Percentiles rank a stretch among this genome's conserved stretches.
Conservation (phyloP, 2,888 invertebrate genomes). For the Torymus aiolomorphi region DNA sequence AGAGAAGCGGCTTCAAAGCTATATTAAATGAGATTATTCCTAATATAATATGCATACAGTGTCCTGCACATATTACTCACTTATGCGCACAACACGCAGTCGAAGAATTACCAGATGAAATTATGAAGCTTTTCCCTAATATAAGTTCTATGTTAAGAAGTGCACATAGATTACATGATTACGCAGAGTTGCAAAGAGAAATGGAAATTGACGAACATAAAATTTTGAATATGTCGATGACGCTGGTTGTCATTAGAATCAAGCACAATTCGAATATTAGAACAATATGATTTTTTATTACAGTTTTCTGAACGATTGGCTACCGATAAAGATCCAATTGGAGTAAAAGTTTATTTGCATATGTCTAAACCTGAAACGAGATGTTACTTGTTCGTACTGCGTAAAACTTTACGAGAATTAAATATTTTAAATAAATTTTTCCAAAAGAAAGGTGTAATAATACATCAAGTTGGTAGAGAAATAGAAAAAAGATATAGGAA, state of each 20-base stretch:
- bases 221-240: background rate
- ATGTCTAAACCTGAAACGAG: background rate
- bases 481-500: background rate
- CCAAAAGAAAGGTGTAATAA: background rate
- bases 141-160: background rate
- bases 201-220: background rate
- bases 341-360: background rate
- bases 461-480: background rate
- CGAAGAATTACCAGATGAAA: background rate
- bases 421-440: background rate
- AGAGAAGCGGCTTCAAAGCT: background rate
- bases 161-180: background rate
- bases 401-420: background rate
- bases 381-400: background rate
- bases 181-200: background rate
- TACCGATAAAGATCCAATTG: background rate
- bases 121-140: background rate
- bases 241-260: background rate
- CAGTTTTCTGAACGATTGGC: background rate
- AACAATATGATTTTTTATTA: background rate
- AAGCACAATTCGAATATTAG: background rate
- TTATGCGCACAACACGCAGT: background rate
- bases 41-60: background rate
- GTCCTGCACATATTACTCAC: background rate
- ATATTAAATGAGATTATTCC: background rate